Conservation (phyloP, 2,888 invertebrate species). For the Sesamia inferens region DNA sequence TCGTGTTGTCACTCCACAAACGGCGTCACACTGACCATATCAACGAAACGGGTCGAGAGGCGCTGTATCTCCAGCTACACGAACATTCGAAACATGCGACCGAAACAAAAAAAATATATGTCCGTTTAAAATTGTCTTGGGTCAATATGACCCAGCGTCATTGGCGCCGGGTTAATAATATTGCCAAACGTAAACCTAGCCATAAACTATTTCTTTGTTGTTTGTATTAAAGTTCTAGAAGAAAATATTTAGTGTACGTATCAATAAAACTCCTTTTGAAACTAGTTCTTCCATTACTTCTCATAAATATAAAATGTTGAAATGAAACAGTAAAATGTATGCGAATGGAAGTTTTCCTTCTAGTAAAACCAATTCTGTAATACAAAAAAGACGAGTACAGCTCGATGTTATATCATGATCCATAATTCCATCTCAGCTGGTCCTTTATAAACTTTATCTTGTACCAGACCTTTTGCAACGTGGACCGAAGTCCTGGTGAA, state of each 20-base stretch:
- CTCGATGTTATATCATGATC: not conserved
- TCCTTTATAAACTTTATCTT: not conserved
- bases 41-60: too few relatives aligned
- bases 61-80: too few relatives aligned
- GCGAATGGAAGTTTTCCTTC: not conserved
- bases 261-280: constrained; percentile 29
- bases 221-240: not conserved
- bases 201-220: constrained; percentile 8
- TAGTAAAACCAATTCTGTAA: too few relatives aligned
- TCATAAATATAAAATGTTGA: constrained; percentile 30
- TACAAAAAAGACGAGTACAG: too few relatives aligned
- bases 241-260: not conserved
- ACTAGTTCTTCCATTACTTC: constrained; percentile 2
- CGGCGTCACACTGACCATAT: too few relatives aligned
- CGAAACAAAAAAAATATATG: too few relatives aligned
- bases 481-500: too few relatives aligned
- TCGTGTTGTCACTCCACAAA: too few relatives aligned
- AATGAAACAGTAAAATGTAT: constrained; percentile 2
- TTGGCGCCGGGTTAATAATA: too few relatives aligned
- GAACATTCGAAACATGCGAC: too few relatives aligned
- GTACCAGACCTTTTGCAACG: not conserved
- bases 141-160: too few relatives aligned
- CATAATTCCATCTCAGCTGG: not conserved
- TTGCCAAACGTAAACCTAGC: not conserved
- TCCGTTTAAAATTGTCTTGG: too few relatives aligned